A percentile compares a stretch with the other conserved stretches of the same genome.
Evolutionary conservation across 2,113 vertebrate genomes (phyloP).

Genomic region (Dasyprocta punctata): DNA sequence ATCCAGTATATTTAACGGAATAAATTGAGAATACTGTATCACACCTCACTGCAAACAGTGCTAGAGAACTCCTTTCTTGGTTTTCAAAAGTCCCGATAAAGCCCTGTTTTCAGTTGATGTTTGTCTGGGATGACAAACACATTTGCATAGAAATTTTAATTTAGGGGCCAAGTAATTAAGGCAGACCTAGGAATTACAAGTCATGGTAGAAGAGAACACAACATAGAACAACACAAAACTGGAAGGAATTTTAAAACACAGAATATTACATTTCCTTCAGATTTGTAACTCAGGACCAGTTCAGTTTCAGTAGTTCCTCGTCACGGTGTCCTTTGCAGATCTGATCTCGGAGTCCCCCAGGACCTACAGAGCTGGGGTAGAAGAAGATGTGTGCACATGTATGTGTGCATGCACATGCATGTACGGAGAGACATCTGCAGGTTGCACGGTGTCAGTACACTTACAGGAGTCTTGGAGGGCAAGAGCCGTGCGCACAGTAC

Average conservation of each 20-base stretch:
- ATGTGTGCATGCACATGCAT: background rate
- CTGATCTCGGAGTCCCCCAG: background rate
- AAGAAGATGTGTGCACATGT: background rate
- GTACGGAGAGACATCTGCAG: background rate
- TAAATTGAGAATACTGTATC: slow-evolving; percentile 9
- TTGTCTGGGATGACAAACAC: background rate
- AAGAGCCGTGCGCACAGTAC: background rate
- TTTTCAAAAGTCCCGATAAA: slow-evolving; percentile 67
- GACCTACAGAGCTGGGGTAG: background rate
- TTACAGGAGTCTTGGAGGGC: background rate
- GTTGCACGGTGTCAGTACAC: background rate
- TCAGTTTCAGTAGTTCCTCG: background rate
- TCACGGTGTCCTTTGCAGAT: background rate
- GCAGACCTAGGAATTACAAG: background rate
- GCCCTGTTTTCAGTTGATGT: background rate
- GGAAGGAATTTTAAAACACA: background rate
- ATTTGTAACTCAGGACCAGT: background rate
- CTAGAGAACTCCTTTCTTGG: slow-evolving; percentile 58
- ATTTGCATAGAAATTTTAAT: background rate
- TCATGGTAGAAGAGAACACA: background rate
- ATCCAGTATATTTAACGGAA: slow-evolving; percentile 29
- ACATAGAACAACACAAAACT: background rate
- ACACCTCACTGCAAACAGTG: slow-evolving; percentile 54
- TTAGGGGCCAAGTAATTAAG: background rate
- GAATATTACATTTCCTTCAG: background rate